These are phyloP conservation scores for Myrmecophaga tridactyla DNA, from an alignment of 2,113 vertebrate genomes.

Conservation along the genomic window DNA sequence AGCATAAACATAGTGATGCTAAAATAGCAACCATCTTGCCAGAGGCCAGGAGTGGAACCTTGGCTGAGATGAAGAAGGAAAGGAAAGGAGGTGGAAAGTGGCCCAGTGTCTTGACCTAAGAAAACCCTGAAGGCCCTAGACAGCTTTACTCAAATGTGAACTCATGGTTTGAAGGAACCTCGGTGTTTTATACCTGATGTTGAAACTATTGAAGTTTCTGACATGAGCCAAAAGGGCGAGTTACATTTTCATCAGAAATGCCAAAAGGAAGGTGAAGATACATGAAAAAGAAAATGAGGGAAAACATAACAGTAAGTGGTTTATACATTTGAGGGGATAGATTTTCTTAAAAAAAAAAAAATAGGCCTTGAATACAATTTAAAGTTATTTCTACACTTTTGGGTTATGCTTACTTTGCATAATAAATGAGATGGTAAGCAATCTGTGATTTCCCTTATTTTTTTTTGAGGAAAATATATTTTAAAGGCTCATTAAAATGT, in stretches of 20 bases:
- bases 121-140: background rate
- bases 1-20: background rate
- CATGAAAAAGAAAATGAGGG: background rate
- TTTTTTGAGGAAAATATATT: constrained; percentile 30
- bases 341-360: constrained; percentile 14
- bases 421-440: constrained; percentile 57
- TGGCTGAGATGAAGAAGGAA: background rate
- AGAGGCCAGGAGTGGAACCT: background rate
- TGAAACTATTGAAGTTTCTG: background rate
- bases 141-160: background rate
- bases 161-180: background rate
- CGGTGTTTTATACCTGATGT: background rate
- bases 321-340: background rate
- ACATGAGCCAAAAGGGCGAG: background rate
- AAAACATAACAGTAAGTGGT: constrained; percentile 3
- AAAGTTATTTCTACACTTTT: constrained; percentile 4
- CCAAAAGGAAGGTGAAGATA: background rate
- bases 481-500: constrained; percentile 66
- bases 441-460: constrained; percentile 24
- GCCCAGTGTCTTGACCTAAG: background rate
- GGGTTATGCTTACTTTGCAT: constrained; percentile 47
- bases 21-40: background rate
- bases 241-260: constrained; percentile 23
- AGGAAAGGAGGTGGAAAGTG: background rate
- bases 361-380: background rate